A percentile compares a stretch with the other conserved stretches of the same genome.
These are phyloP conservation scores for Scolanthus callimorphus DNA, from an alignment of 92 coral and sea anemone genomes.

Conservation along the genomic window DNA sequence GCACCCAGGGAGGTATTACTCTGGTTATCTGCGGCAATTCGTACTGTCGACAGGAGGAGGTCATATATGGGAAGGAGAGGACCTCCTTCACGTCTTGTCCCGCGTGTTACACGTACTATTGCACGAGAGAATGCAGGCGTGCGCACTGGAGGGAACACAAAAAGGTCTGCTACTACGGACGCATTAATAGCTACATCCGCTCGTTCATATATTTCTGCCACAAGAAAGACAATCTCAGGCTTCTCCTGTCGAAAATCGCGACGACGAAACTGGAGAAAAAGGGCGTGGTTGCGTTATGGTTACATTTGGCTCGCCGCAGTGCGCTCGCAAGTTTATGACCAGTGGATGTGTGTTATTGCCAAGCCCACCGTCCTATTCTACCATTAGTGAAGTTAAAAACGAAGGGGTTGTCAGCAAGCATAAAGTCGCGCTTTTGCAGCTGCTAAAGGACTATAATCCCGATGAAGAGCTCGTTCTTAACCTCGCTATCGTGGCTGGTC, in stretches of 20 bases:
- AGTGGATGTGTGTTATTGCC: conserved; percentile 87
- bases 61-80: conserved; percentile 68
- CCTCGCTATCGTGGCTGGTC: conserved; percentile 90
- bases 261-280: conserved; percentile 69
- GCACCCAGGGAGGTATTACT: conserved; percentile 32
- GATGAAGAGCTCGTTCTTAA: conserved; percentile 82
- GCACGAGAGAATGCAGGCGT: conserved; percentile 82
- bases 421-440: conserved; percentile 73
- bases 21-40: conserved; percentile 73
- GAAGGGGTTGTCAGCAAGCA: conserved; percentile 94
- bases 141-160: conserved; percentile 97
- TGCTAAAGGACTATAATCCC: conserved; percentile 85
- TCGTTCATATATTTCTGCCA: conserved; percentile 85
- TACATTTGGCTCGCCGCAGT: conserved; percentile 82
- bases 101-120: conserved; percentile 91
- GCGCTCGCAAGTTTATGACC: conserved; percentile 92
- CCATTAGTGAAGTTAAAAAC: conserved; percentile 57
- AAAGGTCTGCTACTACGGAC: conserved; percentile 91
- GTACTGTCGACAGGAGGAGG: conserved; percentile 72
- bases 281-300: conserved; percentile 96
- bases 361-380: conserved; percentile 88
- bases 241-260: conserved; percentile 84
- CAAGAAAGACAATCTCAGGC: conserved; percentile 76
- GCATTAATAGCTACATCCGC: conserved; percentile 91
- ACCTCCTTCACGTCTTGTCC: conserved; percentile 95